Base-by-base conservation (phyloP, 2,797 vertebrate genomes). In the Pseudocheirus occidentalis region DNA sequence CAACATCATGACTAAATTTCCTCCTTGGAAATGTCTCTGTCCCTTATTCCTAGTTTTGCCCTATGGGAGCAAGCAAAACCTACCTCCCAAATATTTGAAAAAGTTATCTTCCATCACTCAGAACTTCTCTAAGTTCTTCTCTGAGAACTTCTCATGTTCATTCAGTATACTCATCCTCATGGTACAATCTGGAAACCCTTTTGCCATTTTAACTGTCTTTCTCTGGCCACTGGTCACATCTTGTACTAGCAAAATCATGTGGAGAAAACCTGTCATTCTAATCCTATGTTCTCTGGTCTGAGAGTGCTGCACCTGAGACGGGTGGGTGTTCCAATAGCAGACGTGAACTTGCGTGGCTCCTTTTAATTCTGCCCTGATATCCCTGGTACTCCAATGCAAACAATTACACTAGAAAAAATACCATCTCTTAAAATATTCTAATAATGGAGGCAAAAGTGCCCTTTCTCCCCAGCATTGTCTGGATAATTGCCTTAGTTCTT, bases 401-500 rank as follows among this genome's bases (percentile, higher is more conserved):
- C 29, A 81, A 46, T 81, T 46, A 81, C 2, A 21, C 73, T 81
- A 27, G 34, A 1, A 46, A 81, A 81, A 46, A 59, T 29, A 46
- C 40, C 40, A 93, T 62, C 93, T 94, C 34, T 34, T 90, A 59
- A 94, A 90, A 16, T 92, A 59, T 31, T 13, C 6, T 66, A 92
- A 31, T 50, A 92, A 46, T 28, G 29, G 34, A 89, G 55, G 40
- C n/a, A 66, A 28, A 40, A 66, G 5, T 62, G 87, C 40, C 90
- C 56, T 52, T 16, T n/a, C 14, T 92, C 28, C 7, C 28, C 59
- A 50, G 29, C 52, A 73, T 40, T 57, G 53, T 81, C 18, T 55
- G n/a, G 62, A 62, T 66, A 91, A 73, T 73, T 90, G 34, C 55
- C 56, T 89, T 40, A 7, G 55, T 13, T 59, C n/a, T 95, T 55